Evolutionary conservation across 2,888 invertebrate genomes (phyloP), one percentile per base, ranked within the genome.

Genomic region (Aleiodes testaceus): DNA sequence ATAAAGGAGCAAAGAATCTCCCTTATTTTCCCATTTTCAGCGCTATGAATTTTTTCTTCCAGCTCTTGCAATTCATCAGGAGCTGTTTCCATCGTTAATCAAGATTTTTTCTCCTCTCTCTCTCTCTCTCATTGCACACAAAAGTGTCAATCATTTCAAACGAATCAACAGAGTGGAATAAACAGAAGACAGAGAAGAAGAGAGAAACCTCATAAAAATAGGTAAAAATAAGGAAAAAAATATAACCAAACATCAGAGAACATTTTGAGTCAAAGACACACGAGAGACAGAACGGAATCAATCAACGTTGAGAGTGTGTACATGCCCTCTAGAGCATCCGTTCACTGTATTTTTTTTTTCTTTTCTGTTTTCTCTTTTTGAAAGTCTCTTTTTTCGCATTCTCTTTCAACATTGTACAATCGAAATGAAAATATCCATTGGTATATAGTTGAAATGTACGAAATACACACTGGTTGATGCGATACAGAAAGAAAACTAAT

Each of bases 131-230:
- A 36, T 36, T 36, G 9, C 9, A 6, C 36, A 36, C 16, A n/a
- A 11, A 45, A 18, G 9, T 52, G 20, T 52, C 52, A 52, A 52
- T 52, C 7, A 52, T 52, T 18, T 12, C 52, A 12, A 12, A 20
- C 14, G 52, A 53, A 67, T 72, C 30, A 66, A 70, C 70, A 42
- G 53, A 6, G 26, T 26, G 14, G 9, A 20, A 44, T 22, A 16
- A 36, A 36, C 36, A 36, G 9, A 36, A 36, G 36, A 36, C 20
- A 20, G 52, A 30, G 16, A 44, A 26, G 16, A 12, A 61, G n/a
- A 61, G 30, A 36, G 18, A 30, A 12, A 26, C 26, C 20, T 36
- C 42, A 53, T 26, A 3, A 59, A 18, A 59, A 42, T 2, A 22
- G 4, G 2, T 59, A 0, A 12, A 20, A 12, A 36, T 3, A 47